Evolutionary conservation across 1,140 invertebrate species (phyloP), one percentile per base, ranked within the genome.

Genomic region (Drosophila neocordata): DNA sequence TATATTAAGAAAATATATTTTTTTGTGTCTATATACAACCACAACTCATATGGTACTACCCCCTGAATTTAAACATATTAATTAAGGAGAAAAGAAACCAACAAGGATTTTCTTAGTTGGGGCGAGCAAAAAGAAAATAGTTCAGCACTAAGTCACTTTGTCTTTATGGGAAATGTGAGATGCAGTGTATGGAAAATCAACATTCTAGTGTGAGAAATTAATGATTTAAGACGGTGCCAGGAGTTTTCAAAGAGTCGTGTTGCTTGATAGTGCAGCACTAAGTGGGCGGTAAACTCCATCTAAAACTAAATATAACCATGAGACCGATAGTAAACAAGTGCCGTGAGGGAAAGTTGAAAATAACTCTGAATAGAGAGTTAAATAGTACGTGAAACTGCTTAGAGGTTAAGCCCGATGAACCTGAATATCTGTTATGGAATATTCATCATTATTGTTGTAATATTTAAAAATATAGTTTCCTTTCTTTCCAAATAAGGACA

Each of bases 81-180:
- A 73, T 73, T 53, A 77, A 55, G 62, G 69, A 96, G 95, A 97
- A 97, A 96, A 96, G 94, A 96, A 97, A 96, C 95, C 95, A 96
- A 97, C 95, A 79, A 95, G 95, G 95, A 96, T 97, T 96, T 94
- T 95, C 95, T 92, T 92, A 96, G 95, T 97, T 96, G 93, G 95
- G 94, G 96, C 95, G 95, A 96, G 95, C 94, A 95, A 96, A 96
- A 92, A 93, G 94, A 95, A 79, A 79, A 51, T 35, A 77, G 66
- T 66, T 70, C 70, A 77, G 75, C 65, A 71, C 65, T 77, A 68
- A 73, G 59, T 73, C 70, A 68, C 64, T 67, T 73, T 62, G 65
- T 68, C 59, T 67, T 55, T 62, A 73, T 68, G 70, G 65, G 59
- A 67, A 73, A 67, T 73, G 58, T 62, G 62, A 74, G 72, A 69